Base-by-base conservation (phyloP, 2,888 invertebrate genomes). In the Cheilosia vernalis region DNA sequence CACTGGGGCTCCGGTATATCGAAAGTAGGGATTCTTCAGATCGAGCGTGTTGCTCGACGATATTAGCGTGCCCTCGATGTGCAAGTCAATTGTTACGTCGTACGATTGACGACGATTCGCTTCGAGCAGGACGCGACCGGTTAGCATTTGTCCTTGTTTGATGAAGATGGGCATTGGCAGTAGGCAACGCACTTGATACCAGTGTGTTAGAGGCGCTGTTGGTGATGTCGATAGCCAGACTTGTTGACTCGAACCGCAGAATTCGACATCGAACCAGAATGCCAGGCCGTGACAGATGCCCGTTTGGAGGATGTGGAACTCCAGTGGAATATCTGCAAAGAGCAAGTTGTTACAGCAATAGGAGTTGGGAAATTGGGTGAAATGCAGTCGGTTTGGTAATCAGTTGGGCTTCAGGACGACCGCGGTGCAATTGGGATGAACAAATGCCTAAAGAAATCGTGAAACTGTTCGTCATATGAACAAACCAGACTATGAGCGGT, bases 251-350 rank as follows among this genome's bases (percentile, higher is more conserved):
- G 95, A 95, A 44, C 99, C 99, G 79, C 97, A 95, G 93, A 99
- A 99, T 87, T 98, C 96, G 27, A 99, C 99, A 93, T 99, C 99
- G 92, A 99, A 99, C 99, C 99, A 99, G 93, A 99, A 99, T 19
- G 99, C 99, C 87, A 99, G 93, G 1, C 99, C 99, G 90, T 99
- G 99, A 88, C 99, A 97, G 63, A 98, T 97, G 30, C 98, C 98
- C 0, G 98, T 96, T 92, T 98, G 97, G 88, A 97, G 93, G 88
- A 98, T 94, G 89, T 96, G 96, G 93, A 98, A 99, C 92, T 97
- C 96, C 87, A 99, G 94, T 56, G 99, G 98, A 89, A 99, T 97
- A 92, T 98, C 97, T 92, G 93, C 47, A 70, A 66, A 64, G 55
- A 27, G 27, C 27, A 27, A 6, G 27, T 27, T 27, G 27, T 27